Percentiles rank a stretch among this genome's conserved stretches.
Conservation (phyloP, 2,113 vertebrate genomes). For the Pseudorasbora parva region DNA sequence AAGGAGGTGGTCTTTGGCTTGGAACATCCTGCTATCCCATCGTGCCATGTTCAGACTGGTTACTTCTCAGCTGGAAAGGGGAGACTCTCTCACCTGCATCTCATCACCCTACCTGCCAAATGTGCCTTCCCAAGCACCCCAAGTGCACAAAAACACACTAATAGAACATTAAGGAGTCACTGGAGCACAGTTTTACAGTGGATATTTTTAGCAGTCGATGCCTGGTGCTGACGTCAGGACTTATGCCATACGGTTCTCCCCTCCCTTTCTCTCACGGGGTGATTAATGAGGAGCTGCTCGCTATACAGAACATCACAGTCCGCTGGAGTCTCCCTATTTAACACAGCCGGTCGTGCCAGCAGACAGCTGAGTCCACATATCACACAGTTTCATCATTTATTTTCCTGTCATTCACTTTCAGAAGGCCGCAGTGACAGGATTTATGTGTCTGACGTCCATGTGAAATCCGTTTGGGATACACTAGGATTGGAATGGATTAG, state of each 20-base stretch:
- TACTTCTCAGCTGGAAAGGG: background rate
- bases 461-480: constrained; percentile 34
- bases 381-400: constrained; percentile 17
- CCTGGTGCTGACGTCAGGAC: constrained; percentile 57
- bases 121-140: constrained; percentile 28
- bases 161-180: constrained; percentile 60
- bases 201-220: constrained; percentile 59
- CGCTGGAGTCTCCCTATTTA: constrained; percentile 36
- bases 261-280: constrained; percentile 43
- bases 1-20: background rate
- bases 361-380: constrained; percentile 28
- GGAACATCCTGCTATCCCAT: background rate
- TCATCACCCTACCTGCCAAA: constrained; percentile 10
- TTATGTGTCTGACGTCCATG: background rate
- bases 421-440: constrained; percentile 5
- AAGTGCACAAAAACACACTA: constrained; percentile 53
- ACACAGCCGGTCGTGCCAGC: constrained; percentile 12
- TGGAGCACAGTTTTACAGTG: constrained; percentile 52
- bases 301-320: constrained; percentile 43
- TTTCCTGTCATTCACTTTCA: constrained; percentile 35
- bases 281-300: constrained; percentile 50
- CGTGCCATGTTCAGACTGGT: background rate
- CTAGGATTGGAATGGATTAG: constrained; percentile 45
- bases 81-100: constrained; percentile 14
- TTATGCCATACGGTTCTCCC: constrained; percentile 41